Conservation (phyloP, 2,888 invertebrate species). For the Tachystola acroxantha region DNA sequence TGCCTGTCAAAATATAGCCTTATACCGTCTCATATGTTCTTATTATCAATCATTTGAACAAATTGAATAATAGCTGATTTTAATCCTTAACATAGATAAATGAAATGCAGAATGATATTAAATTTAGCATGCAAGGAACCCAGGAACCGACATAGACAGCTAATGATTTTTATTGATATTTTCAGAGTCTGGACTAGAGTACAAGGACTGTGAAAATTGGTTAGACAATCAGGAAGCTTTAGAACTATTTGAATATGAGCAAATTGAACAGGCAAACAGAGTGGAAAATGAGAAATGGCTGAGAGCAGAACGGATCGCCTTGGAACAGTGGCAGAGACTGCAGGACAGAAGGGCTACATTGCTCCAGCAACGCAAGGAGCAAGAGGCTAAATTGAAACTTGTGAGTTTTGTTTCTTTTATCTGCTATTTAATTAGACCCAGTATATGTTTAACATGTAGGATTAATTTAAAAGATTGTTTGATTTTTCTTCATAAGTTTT, state of each 20-base stretch:
- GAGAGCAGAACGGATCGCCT: constrained; percentile 80
- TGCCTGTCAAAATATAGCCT: no score
- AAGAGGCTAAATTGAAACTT: constrained; percentile 76
- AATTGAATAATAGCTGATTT: no score
- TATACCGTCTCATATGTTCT: no score
- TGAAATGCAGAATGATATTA: no score
- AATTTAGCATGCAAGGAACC: no score
- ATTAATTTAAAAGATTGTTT: no score
- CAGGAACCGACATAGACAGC: no score
- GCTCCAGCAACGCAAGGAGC: constrained; percentile 75
- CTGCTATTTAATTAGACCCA: no score
- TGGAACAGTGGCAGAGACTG: constrained; percentile 80
- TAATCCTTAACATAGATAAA: no score
- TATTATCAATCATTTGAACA: no score
- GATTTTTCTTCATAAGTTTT: no score
- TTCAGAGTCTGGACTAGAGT: constrained; percentile 13
- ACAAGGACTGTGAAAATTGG: constrained; percentile 70
- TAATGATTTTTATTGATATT: constrained; percentile 1
- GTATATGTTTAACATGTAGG: no score
- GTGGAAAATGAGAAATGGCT: constrained; percentile 83
- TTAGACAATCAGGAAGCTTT: constrained; percentile 70
- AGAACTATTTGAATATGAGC: constrained; percentile 71
- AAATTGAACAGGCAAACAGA: constrained; percentile 72
- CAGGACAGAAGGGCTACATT: constrained; percentile 77
- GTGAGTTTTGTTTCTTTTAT: constrained; percentile 38